Conservation (phyloP, 2,888 invertebrate species). For the Drosophila recens region DNA sequence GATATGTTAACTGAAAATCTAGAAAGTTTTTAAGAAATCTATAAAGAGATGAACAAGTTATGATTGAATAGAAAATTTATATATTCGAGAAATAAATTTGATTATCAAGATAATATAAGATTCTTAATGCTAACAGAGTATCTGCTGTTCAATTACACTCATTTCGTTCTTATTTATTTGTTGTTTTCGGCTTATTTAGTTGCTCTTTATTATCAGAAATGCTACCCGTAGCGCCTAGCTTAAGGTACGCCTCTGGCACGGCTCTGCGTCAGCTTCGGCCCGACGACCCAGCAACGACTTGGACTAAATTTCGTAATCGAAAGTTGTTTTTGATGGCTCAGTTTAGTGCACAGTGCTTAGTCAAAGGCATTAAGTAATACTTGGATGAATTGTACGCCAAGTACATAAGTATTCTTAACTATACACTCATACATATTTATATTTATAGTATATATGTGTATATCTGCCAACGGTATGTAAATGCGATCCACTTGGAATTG, state of each 20-base stretch:
- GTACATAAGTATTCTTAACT: conserved; percentile 2
- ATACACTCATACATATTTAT: conserved; percentile 11
- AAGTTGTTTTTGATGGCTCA: conserved; percentile 77
- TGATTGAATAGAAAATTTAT: not conserved
- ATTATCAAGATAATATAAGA: not conserved
- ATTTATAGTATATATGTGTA: not conserved
- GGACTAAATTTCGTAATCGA: conserved; percentile 79
- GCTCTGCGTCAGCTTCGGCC: conserved; percentile 5
- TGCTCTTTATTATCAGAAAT: conserved; percentile 27
- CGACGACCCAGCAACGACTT: conserved; percentile 32
- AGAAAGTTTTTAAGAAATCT: not conserved
- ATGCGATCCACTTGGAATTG: conserved; percentile 66
- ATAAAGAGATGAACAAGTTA: not conserved
- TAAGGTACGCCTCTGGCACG: not conserved
- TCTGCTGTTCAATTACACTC: not conserved
- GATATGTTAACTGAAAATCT: not conserved
- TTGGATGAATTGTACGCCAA: conserved; percentile 35
- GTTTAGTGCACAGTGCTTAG: conserved; percentile 66
- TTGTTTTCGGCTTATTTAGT: conserved; percentile 30
- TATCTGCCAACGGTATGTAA: conserved; percentile 58
- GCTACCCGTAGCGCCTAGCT: conserved; percentile 6
- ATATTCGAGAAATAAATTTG: not conserved
- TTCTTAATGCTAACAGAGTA: conserved; percentile 11
- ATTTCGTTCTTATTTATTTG: conserved; percentile 1
- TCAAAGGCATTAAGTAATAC: conserved; percentile 78